Evolutionary conservation across 2,113 vertebrate species (phyloP).

Genomic region (Gobio gobio): DNA sequence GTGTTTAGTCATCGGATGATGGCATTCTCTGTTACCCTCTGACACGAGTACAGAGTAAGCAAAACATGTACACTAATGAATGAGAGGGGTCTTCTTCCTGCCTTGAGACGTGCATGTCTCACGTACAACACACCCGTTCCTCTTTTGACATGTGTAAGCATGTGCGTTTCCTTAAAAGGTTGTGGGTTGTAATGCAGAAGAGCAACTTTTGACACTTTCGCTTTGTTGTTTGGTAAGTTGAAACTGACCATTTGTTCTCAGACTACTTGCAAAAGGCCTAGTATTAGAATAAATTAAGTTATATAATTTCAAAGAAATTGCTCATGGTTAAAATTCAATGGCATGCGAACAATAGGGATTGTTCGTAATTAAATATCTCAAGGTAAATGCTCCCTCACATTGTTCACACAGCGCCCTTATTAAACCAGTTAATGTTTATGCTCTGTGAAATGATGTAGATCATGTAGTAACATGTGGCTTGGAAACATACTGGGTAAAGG

Average conservation of each 20-base stretch:
- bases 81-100: constrained; percentile 9
- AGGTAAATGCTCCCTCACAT: neutral
- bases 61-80: constrained; percentile 40
- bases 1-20: neutral
- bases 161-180: neutral
- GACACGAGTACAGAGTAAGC: neutral
- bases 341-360: neutral
- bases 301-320: constrained; percentile 12
- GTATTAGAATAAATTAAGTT: constrained; percentile 11
- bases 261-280: neutral
- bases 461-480: constrained; percentile 25
- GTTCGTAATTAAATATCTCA: neutral
- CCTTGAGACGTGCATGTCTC: neutral
- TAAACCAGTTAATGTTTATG: constrained; percentile 1
- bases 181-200: constrained; percentile 2
- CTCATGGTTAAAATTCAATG: no score
- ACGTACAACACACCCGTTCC: neutral
- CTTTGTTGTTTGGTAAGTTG: neutral
- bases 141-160: neutral
- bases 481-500: neutral
- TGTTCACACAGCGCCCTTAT: neutral
- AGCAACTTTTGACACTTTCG: neutral
- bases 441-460: neutral
- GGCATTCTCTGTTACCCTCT: neutral
- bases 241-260: neutral